These are phyloP conservation scores for Melieria crassipennis DNA, from an alignment of 2,888 invertebrate species.

Conservation along the genomic window DNA sequence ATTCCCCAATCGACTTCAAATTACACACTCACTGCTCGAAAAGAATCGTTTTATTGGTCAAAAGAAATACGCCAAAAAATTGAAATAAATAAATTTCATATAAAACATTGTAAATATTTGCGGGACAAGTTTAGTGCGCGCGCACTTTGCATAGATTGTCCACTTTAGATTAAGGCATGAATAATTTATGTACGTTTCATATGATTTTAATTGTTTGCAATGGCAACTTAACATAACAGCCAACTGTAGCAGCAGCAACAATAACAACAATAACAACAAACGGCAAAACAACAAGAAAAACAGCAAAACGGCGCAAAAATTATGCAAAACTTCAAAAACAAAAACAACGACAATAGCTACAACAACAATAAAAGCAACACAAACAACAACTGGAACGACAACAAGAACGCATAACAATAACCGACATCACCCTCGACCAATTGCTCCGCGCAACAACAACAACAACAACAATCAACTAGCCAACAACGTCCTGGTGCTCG, in stretches of 20 bases:
- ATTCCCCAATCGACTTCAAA: too few species aligned
- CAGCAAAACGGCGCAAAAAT: not conserved
- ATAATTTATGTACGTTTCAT: constrained; percentile 65
- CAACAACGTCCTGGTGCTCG: too few species aligned
- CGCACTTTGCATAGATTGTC: constrained; percentile 62
- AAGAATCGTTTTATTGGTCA: too few species aligned
- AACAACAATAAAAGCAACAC: not conserved
- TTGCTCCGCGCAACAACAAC: too few species aligned
- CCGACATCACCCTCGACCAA: too few species aligned
- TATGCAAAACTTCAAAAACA: not conserved
- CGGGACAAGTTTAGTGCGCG: constrained; percentile 12
- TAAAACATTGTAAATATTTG: too few species aligned
- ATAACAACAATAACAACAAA: not conserved
- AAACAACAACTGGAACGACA: not conserved
- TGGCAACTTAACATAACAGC: constrained; percentile 54
- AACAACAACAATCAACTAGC: too few species aligned
- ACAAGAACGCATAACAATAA: not conserved
- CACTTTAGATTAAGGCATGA: constrained; percentile 64
- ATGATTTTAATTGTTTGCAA: constrained; percentile 65
- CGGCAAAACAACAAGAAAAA: not conserved
- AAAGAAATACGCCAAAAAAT: too few species aligned
- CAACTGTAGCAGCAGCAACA: constrained; percentile 53
- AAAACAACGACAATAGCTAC: not conserved
- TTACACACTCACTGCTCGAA: too few species aligned
- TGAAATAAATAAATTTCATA: too few species aligned